Evolutionary conservation across 2,113 vertebrate genomes (phyloP).

Genomic region (Nyctibius bracteatus): DNA sequence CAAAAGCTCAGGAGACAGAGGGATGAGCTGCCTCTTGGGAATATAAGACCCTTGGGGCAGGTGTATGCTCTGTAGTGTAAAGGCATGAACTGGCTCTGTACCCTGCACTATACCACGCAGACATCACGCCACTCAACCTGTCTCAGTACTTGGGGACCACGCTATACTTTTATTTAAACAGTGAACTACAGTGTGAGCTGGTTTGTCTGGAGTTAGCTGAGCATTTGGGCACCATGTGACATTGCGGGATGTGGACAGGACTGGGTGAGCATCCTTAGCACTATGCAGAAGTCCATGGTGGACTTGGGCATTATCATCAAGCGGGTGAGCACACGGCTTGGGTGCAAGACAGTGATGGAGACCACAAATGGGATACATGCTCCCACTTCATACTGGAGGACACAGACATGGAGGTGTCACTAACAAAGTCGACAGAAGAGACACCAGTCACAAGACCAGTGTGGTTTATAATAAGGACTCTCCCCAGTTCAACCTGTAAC

Average conservation of each 20-base stretch:
- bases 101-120: not conserved
- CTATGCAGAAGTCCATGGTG: not conserved
- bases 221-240: not conserved
- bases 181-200: not conserved
- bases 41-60: not conserved
- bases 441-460: not conserved
- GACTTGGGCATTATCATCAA: not conserved
- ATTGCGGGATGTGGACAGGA: accelerated
- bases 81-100: not conserved
- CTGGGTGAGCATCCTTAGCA: not conserved
- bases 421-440: not conserved
- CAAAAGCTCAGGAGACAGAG: not conserved
- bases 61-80: not conserved
- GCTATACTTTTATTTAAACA: not conserved
- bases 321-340: accelerated
- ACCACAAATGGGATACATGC: not conserved
- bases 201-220: not conserved
- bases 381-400: not conserved
- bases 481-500: not conserved
- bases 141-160: not conserved
- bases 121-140: not conserved
- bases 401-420: not conserved
- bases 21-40: not conserved
- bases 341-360: not conserved
- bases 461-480: not conserved